phyloP scores from a whole-genome alignment of 2,113 vertebrate species.

The Regulus satrapa region DNA sequence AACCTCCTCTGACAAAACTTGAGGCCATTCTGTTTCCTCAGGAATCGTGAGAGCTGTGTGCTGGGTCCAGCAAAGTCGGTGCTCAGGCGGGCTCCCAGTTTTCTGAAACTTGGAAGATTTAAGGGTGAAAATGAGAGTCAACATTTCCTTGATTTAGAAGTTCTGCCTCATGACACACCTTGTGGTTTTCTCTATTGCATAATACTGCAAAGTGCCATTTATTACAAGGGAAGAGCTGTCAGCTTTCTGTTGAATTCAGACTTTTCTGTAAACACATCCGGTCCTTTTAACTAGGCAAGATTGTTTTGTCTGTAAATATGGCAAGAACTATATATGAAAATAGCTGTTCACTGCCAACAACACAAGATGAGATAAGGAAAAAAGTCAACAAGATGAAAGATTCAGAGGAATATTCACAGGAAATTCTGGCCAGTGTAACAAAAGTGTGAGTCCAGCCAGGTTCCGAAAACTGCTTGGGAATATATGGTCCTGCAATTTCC shows the following conservation, averaged over 20 bases:
- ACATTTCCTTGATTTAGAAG: neutral
- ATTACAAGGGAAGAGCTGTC: neutral
- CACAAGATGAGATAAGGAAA: neutral
- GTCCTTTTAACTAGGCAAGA: neutral
- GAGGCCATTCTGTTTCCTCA: neutral
- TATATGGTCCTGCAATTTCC: neutral
- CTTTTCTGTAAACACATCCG: neutral
- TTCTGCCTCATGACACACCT: neutral
- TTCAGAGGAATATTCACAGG: neutral
- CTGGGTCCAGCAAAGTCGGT: neutral
- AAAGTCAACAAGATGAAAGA: neutral
- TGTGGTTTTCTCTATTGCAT: neutral
- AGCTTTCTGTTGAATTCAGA: neutral
- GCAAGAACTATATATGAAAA: neutral
- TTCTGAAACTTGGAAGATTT: neutral
- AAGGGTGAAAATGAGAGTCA: neutral
- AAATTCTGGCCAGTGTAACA: neutral
- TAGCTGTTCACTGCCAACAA: neutral
- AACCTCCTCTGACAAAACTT: neutral
- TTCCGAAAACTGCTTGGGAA: neutral
- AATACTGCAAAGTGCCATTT: neutral
- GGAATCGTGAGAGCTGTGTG: neutral
- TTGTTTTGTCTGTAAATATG: conserved; percentile 22
- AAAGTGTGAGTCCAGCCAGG: neutral
- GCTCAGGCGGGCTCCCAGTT: fast-evolving